Evolutionary conservation across 37 sponge, comb jelly and placozoan genomes (phyloP), one percentile per base, ranked within the genome.

Genomic region (Haliclona indistincta): DNA sequence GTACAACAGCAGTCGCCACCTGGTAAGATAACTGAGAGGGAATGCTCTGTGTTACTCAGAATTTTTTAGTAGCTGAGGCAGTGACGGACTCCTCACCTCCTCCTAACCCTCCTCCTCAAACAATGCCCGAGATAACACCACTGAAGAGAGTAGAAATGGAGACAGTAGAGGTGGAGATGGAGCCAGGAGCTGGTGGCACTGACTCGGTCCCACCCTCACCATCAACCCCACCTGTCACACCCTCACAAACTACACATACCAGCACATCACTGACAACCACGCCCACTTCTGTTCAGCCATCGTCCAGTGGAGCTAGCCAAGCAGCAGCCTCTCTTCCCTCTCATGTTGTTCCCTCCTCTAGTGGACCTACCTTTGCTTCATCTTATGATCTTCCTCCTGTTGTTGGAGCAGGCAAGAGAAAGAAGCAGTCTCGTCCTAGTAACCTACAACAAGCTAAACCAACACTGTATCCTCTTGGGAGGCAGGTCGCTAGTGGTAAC

Each of bases 91-190:
- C n/a, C n/a, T n/a, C n/a, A n/a, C n/a, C n/a, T n/a, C n/a, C n/a
- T n/a, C 7, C 19, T 25, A 38, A 2, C 30, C 42, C 54, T 15
- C 11, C 56, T 38, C 55, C 78, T 3, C 5, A 40, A 33, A 56
- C 42, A 3, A 42, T 26, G 39, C 43, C 38, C 2, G 80, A 15
- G 47, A 60, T 33, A 38, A 19, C 23, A 17, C 76, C 49, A 36
- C 52, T 83, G 37, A 33, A 33, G 7, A 34, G 37, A 56, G 76
- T 78, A 25, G 79, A 85, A 45, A 71, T 85, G n/a, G 63, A 79
- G 41, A 83, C 68, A 8, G 89, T 83, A 37, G 70, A 83, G 51
- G 80, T 89, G 43, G 89, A 89, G 49, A 68, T 89, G 3, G 79
- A 83, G 44, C 79, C 73, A 25, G 32, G 67, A 0, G 30, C 23